phyloP scores from a whole-genome alignment of 2,797 vertebrate species.

The Melanotaenia pygmaea region DNA sequence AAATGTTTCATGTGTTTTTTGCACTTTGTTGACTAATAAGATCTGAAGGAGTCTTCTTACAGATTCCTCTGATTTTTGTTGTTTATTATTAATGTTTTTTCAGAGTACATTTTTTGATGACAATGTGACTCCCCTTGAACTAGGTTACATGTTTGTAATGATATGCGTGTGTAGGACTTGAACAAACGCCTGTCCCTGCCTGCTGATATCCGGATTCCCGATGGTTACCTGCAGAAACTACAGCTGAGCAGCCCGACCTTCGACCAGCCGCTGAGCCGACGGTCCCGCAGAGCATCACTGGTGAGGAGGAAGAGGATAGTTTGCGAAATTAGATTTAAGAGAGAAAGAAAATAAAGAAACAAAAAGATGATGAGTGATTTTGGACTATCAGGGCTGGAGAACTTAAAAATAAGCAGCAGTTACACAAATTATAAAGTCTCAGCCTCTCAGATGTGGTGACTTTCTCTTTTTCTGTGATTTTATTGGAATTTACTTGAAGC shows the following conservation, averaged over 20 bases:
- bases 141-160: slow-evolving; percentile 23
- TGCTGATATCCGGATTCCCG: slow-evolving; percentile 97
- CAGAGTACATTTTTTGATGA: slow-evolving; percentile 38
- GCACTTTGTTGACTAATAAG: not conserved
- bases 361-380: not conserved
- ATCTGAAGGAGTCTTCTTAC: slow-evolving; percentile 8
- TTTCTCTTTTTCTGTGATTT: not conserved
- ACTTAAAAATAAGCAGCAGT: not conserved
- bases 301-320: slow-evolving; percentile 74
- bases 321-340: not conserved
- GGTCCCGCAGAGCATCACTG: slow-evolving; percentile 90
- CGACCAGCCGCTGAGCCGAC: slow-evolving; percentile 94
- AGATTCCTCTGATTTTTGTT: slow-evolving; percentile 27
- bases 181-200: slow-evolving; percentile 97
- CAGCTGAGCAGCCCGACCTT: slow-evolving; percentile 95
- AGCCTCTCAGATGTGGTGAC: not conserved
- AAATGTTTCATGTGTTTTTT: slow-evolving; percentile 10
- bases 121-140: slow-evolving; percentile 26
- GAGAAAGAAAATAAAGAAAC: not conserved
- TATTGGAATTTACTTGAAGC: not conserved
- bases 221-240: slow-evolving; percentile 95
- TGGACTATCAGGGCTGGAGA: not conserved
- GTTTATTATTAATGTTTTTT: slow-evolving; percentile 57
- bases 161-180: slow-evolving; percentile 84
- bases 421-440: not conserved